A percentile compares a stretch with the other conserved stretches of the same genome.
Evolutionary conservation across 2,888 invertebrate species (phyloP).

Genomic region (Kryphioiulus occultus): DNA sequence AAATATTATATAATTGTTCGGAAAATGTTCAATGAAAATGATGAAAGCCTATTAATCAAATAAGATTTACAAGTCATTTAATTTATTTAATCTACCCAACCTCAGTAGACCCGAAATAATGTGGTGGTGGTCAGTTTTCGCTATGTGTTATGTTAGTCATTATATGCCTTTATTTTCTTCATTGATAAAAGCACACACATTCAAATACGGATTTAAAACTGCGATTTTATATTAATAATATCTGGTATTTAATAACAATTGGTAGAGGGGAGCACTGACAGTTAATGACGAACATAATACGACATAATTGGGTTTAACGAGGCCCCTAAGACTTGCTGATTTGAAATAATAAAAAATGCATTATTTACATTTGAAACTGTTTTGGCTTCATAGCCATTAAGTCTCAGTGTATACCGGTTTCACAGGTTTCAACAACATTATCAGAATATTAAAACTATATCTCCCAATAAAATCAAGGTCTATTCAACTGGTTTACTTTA

Average conservation of each 20-base stretch:
- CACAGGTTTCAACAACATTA: background rate
- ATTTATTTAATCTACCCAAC: background rate
- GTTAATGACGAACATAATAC: constrained; percentile 31
- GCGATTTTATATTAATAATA: constrained; percentile 6
- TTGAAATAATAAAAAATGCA: background rate
- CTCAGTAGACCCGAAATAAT: background rate
- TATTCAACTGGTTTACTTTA: background rate
- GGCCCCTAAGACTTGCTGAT: background rate
- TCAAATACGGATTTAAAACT: constrained; percentile 12
- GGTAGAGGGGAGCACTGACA: background rate
- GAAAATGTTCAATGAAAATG: background rate
- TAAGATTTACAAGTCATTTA: background rate
- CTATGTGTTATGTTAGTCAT: background rate
- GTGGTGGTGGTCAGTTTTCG: background rate
- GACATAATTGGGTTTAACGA: background rate
- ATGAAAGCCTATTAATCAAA: background rate
- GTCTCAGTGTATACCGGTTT: background rate
- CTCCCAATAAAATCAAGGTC: background rate
- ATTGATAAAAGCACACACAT: constrained; percentile 21
- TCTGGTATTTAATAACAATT: background rate
- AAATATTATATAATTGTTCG: background rate
- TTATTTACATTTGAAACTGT: background rate
- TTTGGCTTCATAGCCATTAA: background rate
- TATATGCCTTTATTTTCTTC: background rate
- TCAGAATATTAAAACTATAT: background rate